These are phyloP conservation scores for Pseudonaja textilis DNA, from an alignment of 2,113 vertebrate species.

Conservation along the genomic window DNA sequence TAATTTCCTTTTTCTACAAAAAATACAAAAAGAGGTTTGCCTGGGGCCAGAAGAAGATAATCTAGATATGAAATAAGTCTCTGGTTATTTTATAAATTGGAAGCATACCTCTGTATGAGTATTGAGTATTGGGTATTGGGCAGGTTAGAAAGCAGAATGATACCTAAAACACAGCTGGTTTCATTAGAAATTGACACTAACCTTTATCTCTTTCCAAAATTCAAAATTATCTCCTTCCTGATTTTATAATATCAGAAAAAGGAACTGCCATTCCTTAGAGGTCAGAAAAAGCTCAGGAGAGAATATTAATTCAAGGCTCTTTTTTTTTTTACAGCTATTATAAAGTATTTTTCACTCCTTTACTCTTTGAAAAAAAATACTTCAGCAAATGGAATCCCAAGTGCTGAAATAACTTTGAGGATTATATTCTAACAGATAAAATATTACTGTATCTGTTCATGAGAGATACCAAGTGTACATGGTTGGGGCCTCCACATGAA, in stretches of 20 bases:
- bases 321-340: neutral
- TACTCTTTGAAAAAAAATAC: neutral
- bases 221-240: neutral
- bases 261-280: neutral
- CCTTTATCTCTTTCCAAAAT: constrained; percentile 1
- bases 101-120: too few relatives aligned
- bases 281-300: neutral
- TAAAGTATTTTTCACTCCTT: neutral
- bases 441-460: neutral
- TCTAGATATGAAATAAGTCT: neutral
- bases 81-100: neutral
- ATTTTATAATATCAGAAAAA: neutral
- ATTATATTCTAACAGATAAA: neutral
- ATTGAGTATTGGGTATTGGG: neutral
- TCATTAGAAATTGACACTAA: neutral
- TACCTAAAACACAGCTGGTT: neutral
- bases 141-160: neutral
- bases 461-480: neutral
- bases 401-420: neutral
- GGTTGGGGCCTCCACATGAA: neutral
- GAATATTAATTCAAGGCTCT: neutral
- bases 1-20: neutral
- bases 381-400: neutral
- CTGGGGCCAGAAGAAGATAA: neutral
- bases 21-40: neutral